Evolutionary conservation across 2,888 invertebrate species (phyloP), one percentile per base, ranked within the genome.

Genomic region (Sacculina carcini): DNA sequence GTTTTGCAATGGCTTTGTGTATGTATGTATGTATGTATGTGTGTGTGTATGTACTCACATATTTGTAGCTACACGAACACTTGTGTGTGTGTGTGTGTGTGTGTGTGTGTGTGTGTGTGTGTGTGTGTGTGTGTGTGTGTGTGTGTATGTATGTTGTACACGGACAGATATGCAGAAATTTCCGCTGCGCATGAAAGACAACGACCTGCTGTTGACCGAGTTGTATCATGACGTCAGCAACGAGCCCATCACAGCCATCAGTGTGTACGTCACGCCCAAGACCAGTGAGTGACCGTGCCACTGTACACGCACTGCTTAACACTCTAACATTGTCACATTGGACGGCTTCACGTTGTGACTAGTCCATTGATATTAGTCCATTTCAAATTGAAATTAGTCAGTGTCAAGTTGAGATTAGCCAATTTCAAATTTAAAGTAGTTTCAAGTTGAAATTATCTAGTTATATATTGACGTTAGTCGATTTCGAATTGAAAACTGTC

Each of bases 211-310:
- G 26, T 92, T 98, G 12, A 96, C 96, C 2, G 92, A 96, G 66
- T 69, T 96, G 28, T 96, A 94, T 64, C 62, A 63, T 54, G 96
- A 98, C 67, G 89, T 90, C 2, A 80, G 83, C 57, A 79, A 80
- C 60, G 96, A 96, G 66, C 83, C 86, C 5, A 94, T 98, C 52
- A 96, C 96, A 24, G 90, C 96, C 6, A 87, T 98, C 62, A 92
- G 92, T 29, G 94, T 96, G 2, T 98, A 96, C 66, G 73, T 96
- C 29, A 94, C 96, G n/a, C 94, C 94, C 14, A 96, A 96, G 73
- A 94, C 94, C 55, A 92, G 90, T 90, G 72, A 77, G 80, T 73
- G 47, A n/a, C n/a, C n/a, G n/a, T n/a, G n/a, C n/a, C n/a, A n/a
- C n/a, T n/a, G n/a, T n/a, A n/a, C n/a, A n/a, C n/a, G n/a, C n/a